Percentiles rank a stretch among this genome's conserved stretches.
Conservation (phyloP, 2,797 vertebrate species). For the Microctenopoma steveboyesi region DNA sequence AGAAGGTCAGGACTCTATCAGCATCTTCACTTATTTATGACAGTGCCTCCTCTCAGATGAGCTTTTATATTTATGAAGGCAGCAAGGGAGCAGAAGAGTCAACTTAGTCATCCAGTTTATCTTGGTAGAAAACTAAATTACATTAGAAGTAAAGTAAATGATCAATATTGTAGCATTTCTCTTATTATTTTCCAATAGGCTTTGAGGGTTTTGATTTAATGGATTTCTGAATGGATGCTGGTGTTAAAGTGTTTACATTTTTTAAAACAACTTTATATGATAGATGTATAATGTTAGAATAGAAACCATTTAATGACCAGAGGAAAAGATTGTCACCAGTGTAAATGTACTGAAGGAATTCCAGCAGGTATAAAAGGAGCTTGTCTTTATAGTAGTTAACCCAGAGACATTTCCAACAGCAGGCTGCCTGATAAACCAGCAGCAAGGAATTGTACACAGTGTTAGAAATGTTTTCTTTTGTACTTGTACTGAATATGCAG, state of each 20-base stretch:
- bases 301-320: constrained; percentile 10
- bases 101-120: constrained; percentile 1
- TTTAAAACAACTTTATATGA: constrained; percentile 15
- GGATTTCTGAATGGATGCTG: background rate
- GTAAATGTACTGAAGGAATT: constrained; percentile 15
- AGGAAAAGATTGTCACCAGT: constrained; percentile 11
- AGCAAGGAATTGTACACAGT: constrained; percentile 10
- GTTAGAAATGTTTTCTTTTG: constrained; percentile 1
- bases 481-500: constrained; percentile 12
- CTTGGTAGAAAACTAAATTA: constrained; percentile 1
- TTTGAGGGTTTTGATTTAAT: background rate
- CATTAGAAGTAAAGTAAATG: too few relatives aligned
- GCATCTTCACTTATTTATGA: constrained; percentile 69
- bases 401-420: constrained; percentile 27
- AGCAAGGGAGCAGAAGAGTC: constrained; percentile 15
- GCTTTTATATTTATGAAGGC: constrained; percentile 28
- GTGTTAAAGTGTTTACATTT: background rate
- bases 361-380: constrained; percentile 27
- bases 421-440: constrained; percentile 14
- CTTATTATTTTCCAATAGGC: background rate
- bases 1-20: constrained; percentile 63
- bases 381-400: constrained; percentile 27
- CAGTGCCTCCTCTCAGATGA: constrained; percentile 31
- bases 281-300: constrained; percentile 9
- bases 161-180: background rate